Base-by-base conservation (phyloP, 1,140 invertebrate species). In the Papilio polytes region DNA sequence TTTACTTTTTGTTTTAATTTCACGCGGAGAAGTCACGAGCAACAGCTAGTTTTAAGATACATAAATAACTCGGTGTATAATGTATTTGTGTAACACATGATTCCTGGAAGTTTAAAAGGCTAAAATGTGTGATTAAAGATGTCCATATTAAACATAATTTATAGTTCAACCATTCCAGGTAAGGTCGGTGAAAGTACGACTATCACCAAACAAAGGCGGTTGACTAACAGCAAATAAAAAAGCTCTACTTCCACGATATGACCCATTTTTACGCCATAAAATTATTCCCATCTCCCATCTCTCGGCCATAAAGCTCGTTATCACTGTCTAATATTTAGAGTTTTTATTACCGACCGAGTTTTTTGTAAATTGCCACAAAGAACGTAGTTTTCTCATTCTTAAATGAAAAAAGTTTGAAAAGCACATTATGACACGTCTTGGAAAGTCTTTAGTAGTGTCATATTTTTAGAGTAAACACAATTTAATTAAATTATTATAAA, bases 211-310 rank as follows among this genome's bases (percentile, higher is more conserved):
- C 89, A 91, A 88, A 83, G 82, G 74, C 81, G 81, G 89, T 91
- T 91, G 88, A 91, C 91, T 85, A 85, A 82, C 85, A 83, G 85
- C 90, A 93, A 92, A 93, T 92, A 92, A 91, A 91, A 70, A 84
- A 83, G 63, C 31, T 86, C 84, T 88, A 85, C 83, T 86, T 86
- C 82, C 74, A 87, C 82, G 87, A 88, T 85, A 87, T 89, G 87
- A 88, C 89, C 90, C 87, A 92, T 90, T 94, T 92, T 90, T 84
- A 90, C 81, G 81, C 82, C 85, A 87, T 88, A 89, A 91, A 92
- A 90, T 90, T 87, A 89, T 90, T 89, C 87, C 82, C 88, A 87
- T 87, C 86, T 80, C 85, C 85, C 85, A 87, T 81, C 80, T 88
- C 85, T 87, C 70, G 78, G 74, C 80, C 80, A 81, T 88, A 84